Evolutionary conservation across 2,113 vertebrate species (phyloP).

Genomic region (Rynchops niger): DNA sequence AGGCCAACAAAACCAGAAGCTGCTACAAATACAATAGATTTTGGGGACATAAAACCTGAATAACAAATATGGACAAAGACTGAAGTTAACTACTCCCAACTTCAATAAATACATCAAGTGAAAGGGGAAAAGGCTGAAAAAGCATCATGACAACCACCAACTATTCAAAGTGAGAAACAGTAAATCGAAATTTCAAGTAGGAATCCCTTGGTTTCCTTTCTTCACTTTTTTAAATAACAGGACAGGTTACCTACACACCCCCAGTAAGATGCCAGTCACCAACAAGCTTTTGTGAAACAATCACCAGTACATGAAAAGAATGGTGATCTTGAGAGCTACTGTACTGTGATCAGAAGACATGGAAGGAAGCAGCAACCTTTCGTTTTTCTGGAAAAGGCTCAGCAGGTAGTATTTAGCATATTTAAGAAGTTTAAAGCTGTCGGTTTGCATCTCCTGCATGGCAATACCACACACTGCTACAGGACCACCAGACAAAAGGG

Average conservation of each 20-base stretch:
- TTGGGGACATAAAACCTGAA: not conserved
- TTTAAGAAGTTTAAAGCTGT: not conserved
- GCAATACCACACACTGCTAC: not conserved
- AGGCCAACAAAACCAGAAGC: not conserved
- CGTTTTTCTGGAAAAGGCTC: not conserved
- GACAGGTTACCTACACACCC: not conserved
- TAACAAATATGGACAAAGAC: not conserved
- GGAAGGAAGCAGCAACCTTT: not conserved
- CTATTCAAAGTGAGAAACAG: not conserved
- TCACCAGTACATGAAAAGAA: not conserved
- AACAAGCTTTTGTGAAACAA: not conserved
- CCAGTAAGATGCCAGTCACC: not conserved
- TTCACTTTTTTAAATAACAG: not conserved
- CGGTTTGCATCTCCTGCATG: not conserved
- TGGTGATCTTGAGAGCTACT: not conserved
- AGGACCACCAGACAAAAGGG: not conserved
- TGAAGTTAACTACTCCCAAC: not conserved
- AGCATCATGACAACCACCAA: not conserved
- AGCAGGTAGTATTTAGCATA: fast-evolving
- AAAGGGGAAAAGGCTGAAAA: not conserved
- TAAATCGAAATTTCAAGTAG: not conserved
- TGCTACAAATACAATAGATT: not conserved
- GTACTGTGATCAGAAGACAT: not conserved
- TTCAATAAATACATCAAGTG: not conserved
- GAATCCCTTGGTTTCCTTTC: not conserved